Percentiles rank a stretch among this genome's conserved stretches.
phyloP scores from a whole-genome alignment of 2,888 invertebrate genomes.

The Dolichopus griseipennis region DNA sequence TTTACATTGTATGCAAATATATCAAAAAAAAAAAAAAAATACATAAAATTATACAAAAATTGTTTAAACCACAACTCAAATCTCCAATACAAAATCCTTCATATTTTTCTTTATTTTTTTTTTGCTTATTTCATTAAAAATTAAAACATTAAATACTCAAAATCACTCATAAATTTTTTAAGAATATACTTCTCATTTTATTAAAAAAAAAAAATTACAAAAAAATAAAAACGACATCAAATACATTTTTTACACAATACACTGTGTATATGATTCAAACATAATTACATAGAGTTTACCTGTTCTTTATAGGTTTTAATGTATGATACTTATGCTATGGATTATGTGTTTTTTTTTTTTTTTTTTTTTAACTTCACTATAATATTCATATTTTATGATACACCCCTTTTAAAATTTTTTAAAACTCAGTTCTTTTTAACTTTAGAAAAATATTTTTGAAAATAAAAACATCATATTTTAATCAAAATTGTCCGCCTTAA shows the following conservation, averaged over 20 bases:
- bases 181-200: no score
- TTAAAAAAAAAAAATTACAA: not conserved
- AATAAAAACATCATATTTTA: not conserved
- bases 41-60: no score
- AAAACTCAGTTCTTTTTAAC: no score
- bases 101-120: not conserved
- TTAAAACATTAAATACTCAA: conserved; percentile 1
- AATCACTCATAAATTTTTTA: conserved; percentile 4
- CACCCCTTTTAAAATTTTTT: not conserved
- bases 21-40: not conserved
- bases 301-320: not conserved
- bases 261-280: not conserved
- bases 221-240: not conserved
- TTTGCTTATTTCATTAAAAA: not conserved
- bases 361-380: no score
- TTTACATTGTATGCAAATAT: conserved; percentile 6
- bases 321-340: not conserved
- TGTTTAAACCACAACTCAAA: no score
- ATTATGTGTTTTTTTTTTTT: no score
- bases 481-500: not conserved
- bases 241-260: not conserved
- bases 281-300: not conserved
- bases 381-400: not conserved
- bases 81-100: not conserved
- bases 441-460: not conserved